A percentile compares a stretch with the other conserved stretches of the same genome.
phyloP scores from a whole-genome alignment of 2,888 invertebrate species.

The Nesidiocoris tenuis region DNA sequence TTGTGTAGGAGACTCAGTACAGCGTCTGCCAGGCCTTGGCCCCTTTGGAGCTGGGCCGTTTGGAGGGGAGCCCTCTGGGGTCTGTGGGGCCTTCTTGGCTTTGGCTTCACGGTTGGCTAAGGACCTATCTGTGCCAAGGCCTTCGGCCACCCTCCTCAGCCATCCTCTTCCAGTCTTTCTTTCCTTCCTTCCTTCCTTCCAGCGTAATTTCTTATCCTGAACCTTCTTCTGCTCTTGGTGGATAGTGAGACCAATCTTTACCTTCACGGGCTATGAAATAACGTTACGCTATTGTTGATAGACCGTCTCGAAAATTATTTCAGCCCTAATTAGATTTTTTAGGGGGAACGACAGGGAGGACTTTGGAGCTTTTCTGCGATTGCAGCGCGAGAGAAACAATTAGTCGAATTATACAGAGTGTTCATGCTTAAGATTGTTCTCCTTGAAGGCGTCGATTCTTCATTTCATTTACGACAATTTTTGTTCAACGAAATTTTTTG shows the following conservation, averaged over 20 bases:
- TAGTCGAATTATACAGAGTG: too few relatives aligned
- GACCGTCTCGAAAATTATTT: too few relatives aligned
- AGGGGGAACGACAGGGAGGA: too few relatives aligned
- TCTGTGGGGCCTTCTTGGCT: slow-evolving; percentile 11
- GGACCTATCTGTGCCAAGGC: slow-evolving; percentile 32
- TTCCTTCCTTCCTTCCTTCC: neutral
- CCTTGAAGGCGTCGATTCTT: too few relatives aligned
- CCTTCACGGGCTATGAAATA: neutral
- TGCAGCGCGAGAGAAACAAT: too few relatives aligned
- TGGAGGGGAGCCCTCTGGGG: slow-evolving; percentile 12
- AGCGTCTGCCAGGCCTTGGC: neutral
- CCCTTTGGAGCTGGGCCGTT: neutral
- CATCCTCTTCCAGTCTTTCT: neutral
- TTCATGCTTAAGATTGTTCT: too few relatives aligned
- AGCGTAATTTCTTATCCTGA: neutral
- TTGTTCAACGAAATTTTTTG: too few relatives aligned
- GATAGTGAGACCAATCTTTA: neutral
- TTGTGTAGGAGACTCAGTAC: neutral
- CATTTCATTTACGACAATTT: too few relatives aligned
- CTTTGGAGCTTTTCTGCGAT: too few relatives aligned
- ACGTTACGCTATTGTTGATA: neutral
- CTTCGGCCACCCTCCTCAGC: neutral
- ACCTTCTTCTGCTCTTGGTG: neutral
- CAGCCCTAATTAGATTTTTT: too few relatives aligned
- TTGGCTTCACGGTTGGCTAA: slow-evolving; percentile 32